Base-by-base conservation (phyloP, 2,797 vertebrate species). In the Pangasius larnaudii region DNA sequence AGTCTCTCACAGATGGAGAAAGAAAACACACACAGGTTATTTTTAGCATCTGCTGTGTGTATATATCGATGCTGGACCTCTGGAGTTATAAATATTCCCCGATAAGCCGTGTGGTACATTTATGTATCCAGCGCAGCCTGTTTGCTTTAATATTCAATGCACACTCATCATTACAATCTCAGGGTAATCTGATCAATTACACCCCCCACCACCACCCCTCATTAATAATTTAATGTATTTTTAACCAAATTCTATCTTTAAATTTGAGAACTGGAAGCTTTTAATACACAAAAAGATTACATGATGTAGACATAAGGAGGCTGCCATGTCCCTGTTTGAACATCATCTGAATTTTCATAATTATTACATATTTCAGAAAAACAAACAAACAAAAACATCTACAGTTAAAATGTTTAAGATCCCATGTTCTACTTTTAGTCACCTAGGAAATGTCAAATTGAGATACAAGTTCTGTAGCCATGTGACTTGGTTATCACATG, bases 21-120 rank as follows among this genome's bases (percentile, higher is more conserved):
- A 67, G 16, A 33, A 51, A 83, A 59, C 30, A 42, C n/a, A 69
- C 27, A 13, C 30, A 33, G 84, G 91, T 91, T 96, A 96, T 95
- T 95, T 96, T 96, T 96, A 96, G 96, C 93, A 83, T 74, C 71
- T 92, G 42, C 27, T 83, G 81, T 33, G 42, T 94, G 95, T 94
- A 85, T 58, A 72, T 53, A 42, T 85, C 16, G 16, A 58, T 33
- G 84, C 33, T 1, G 69, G 84, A 42, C 67, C 65, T 19, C 59
- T 83, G 42, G 61, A 33, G 27, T n/a, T 67, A 83, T 49, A n/a
- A 67, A 51, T 67, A 83, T 65, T 83, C 42, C n/a, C 61, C 51
- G 18, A 83, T 83, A 65, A 65, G 27, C 27, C 27, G 14, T 65
- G 18, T 30, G 27, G 27, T 30, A 9, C 33, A 30, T 65, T 30